Conservation (phyloP, 2,888 invertebrate species). For the Thereva nobilitata region DNA sequence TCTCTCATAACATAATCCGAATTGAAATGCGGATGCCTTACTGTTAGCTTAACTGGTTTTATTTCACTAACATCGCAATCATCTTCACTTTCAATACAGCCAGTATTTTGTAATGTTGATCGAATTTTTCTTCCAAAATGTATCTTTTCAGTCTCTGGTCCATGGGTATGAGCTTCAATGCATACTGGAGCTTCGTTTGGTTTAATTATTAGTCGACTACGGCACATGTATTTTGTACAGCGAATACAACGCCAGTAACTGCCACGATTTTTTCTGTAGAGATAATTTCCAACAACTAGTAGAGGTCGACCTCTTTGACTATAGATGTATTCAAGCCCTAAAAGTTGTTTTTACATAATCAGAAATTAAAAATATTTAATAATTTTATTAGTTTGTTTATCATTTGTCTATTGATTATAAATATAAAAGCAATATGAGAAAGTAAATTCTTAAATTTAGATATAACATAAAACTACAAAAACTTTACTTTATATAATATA, state of each 20-base stretch:
- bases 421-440: constrained; percentile 1
- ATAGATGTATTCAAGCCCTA: constrained; percentile 50
- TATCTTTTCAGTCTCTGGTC: constrained; percentile 49
- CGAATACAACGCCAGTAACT: constrained; percentile 52
- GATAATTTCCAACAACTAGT: constrained; percentile 49
- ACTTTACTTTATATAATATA: not conserved
- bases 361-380: no score
- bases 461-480: constrained; percentile 7
- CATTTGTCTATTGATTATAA: not conserved
- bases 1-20: constrained; percentile 37
- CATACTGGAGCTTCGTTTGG: constrained; percentile 44
- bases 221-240: constrained; percentile 49
- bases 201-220: constrained; percentile 48
- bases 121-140: constrained; percentile 44
- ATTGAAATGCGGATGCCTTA: constrained; percentile 45
- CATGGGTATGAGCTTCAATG: constrained; percentile 49
- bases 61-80: constrained; percentile 33
- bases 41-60: constrained; percentile 40
- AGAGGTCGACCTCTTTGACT: constrained; percentile 51
- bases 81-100: constrained; percentile 7
- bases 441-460: not conserved
- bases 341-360: constrained; percentile 19
- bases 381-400: not conserved
- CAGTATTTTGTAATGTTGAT: constrained; percentile 22
- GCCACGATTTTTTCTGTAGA: constrained; percentile 50